Evolutionary conservation across 2,113 vertebrate species (phyloP).

Genomic region (Himantopus leucocephalus): DNA sequence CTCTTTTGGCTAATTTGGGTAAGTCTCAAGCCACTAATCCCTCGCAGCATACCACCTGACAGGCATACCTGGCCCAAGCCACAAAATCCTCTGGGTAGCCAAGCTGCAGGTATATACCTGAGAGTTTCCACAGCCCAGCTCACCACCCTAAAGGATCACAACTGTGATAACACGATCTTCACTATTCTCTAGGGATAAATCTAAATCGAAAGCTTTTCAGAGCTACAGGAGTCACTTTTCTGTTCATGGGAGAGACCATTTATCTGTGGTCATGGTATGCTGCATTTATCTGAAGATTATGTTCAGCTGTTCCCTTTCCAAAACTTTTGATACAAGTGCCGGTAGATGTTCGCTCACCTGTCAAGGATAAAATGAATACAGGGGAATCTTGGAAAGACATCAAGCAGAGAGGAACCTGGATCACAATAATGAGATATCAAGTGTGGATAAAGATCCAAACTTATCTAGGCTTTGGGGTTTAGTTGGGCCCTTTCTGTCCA

Average conservation of each 20-base stretch:
- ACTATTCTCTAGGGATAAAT: neutral
- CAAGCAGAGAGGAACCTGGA: constrained; percentile 4
- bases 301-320: neutral
- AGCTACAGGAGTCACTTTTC: neutral
- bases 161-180: neutral
- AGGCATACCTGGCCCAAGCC: neutral
- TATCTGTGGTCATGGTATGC: neutral
- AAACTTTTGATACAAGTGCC: neutral
- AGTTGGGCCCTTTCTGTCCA: neutral
- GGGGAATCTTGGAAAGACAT: constrained; percentile 38
- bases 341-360: neutral
- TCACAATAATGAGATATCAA: neutral
- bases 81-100: neutral
- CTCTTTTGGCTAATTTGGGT: neutral
- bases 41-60: neutral
- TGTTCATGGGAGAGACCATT: neutral
- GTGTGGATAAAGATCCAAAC: neutral
- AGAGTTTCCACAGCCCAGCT: neutral
- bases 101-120: neutral
- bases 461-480: neutral
- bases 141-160: neutral
- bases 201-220: neutral
- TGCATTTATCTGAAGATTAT: neutral
- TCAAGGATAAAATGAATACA: neutral
- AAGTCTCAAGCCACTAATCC: neutral